A percentile compares a stretch with the other conserved stretches of the same genome.
Evolutionary conservation across 2,888 invertebrate species (phyloP).

Genomic region (Opisthograptis luteolata): DNA sequence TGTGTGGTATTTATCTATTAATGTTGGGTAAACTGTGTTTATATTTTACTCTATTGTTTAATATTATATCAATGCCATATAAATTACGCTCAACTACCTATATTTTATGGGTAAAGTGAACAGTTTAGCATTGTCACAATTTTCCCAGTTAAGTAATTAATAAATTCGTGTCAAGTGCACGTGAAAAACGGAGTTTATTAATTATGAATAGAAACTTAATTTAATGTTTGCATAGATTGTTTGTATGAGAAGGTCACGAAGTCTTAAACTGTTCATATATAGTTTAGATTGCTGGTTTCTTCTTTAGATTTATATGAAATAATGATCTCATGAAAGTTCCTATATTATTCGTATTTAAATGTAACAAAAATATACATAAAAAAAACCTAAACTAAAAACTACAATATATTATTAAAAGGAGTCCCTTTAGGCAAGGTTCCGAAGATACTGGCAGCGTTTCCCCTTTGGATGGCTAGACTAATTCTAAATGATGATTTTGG

Average conservation of each 20-base stretch:
- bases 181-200: conserved; percentile 53
- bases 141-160: conserved; percentile 63
- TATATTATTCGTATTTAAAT: too few relatives aligned
- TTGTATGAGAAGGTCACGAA: conserved; percentile 24
- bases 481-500: too few relatives aligned
- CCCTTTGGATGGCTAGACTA: too few relatives aligned
- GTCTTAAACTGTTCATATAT: background rate
- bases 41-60: conserved; percentile 46
- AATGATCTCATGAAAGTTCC: too few relatives aligned
- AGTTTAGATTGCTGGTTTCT: too few relatives aligned
- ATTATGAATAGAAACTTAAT: conserved; percentile 61
- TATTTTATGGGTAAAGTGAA: conserved; percentile 36
- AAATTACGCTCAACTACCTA: conserved; percentile 32
- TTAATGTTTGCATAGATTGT: conserved; percentile 62
- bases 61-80: conserved; percentile 43
- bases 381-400: too few relatives aligned
- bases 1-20: background rate
- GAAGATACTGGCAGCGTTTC: too few relatives aligned
- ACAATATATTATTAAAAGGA: too few relatives aligned
- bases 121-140: conserved; percentile 58
- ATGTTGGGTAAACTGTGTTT: too few relatives aligned
- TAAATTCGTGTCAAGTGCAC: conserved; percentile 75
- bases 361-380: too few relatives aligned
- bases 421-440: too few relatives aligned
- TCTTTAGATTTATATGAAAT: too few relatives aligned